phyloP scores from a whole-genome alignment of 2,888 invertebrate species.

The Cylloceria caligata region DNA sequence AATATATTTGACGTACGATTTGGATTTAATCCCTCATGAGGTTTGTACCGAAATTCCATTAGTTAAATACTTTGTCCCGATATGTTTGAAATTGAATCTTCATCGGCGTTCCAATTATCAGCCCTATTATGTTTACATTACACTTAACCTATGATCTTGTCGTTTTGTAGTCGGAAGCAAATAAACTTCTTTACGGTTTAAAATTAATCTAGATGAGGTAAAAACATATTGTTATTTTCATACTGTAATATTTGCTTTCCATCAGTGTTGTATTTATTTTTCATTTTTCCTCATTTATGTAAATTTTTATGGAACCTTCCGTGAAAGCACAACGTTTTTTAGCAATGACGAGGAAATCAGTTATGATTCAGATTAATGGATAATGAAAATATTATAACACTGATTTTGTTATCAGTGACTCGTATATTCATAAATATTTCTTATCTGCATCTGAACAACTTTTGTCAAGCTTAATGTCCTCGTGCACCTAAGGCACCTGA shows the following conservation, averaged over 20 bases:
- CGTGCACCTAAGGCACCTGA: not conserved
- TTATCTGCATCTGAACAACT: not conserved
- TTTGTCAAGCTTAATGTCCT: not conserved
- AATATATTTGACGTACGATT: conserved; percentile 44
- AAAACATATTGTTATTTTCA: not conserved
- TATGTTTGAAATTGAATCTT: not conserved
- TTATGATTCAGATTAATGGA: not conserved
- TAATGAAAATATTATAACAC: not conserved
- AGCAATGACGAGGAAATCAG: not conserved
- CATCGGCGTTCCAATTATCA: conserved; percentile 1
- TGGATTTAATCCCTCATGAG: conserved; percentile 60
- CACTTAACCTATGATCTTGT: conserved; percentile 59
- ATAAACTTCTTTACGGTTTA: conserved; percentile 7
- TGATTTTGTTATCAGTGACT: not conserved
- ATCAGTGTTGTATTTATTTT: not conserved
- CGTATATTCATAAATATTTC: not conserved
- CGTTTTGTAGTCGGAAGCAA: conserved; percentile 29
- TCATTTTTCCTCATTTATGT: not conserved
- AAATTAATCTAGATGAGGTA: not conserved
- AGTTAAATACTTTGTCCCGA: not conserved
- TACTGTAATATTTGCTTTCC: not conserved
- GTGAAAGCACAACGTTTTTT: not conserved
- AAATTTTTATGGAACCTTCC: not conserved
- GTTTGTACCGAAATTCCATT: conserved; percentile 45
- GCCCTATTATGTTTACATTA: conserved; percentile 59